phyloP scores from a whole-genome alignment of 2,113 vertebrate species.

The Tachuris rubrigastra region DNA sequence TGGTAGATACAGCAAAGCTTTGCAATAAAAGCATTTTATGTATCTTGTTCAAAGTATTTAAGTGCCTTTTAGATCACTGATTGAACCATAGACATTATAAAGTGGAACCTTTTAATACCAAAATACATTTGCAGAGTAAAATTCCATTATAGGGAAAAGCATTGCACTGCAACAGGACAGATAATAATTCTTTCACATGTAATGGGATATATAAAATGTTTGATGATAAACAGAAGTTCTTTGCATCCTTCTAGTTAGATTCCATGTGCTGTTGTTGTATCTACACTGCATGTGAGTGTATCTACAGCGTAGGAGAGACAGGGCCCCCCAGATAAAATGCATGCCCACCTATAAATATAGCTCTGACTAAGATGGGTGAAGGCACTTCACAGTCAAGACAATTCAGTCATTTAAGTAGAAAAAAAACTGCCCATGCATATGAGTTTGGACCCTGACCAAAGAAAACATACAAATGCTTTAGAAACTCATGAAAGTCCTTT shows the following conservation, averaged over 20 bases:
- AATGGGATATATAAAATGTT: constrained; percentile 76
- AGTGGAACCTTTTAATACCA: constrained; percentile 82
- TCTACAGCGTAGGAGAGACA: background rate
- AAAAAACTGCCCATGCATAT: background rate
- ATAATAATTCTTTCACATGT: constrained; percentile 78
- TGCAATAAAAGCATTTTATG: constrained; percentile 80
- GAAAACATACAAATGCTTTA: background rate
- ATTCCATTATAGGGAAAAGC: constrained; percentile 78
- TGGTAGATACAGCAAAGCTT: constrained; percentile 76
- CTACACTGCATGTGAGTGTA: background rate
- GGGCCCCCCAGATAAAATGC: background rate
- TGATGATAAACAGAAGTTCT: constrained; percentile 81
- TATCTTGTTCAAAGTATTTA: constrained; percentile 81
- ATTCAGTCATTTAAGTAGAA: background rate
- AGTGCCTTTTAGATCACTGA: constrained; percentile 84
- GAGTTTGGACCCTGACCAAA: constrained; percentile 47
- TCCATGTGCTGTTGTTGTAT: background rate
- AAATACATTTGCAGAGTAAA: constrained; percentile 79
- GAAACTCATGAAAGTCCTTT: constrained; percentile 24
- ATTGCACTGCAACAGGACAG: constrained; percentile 70
- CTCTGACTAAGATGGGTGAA: background rate
- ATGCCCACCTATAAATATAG: constrained; percentile 20
- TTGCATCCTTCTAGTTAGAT: constrained; percentile 19
- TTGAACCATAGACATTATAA: constrained; percentile 80
- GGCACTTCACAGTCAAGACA: background rate